Evolutionary conservation across 1,140 invertebrate genomes (phyloP), one percentile per base, ranked within the genome.

Genomic region (Sinonovacula constricta): DNA sequence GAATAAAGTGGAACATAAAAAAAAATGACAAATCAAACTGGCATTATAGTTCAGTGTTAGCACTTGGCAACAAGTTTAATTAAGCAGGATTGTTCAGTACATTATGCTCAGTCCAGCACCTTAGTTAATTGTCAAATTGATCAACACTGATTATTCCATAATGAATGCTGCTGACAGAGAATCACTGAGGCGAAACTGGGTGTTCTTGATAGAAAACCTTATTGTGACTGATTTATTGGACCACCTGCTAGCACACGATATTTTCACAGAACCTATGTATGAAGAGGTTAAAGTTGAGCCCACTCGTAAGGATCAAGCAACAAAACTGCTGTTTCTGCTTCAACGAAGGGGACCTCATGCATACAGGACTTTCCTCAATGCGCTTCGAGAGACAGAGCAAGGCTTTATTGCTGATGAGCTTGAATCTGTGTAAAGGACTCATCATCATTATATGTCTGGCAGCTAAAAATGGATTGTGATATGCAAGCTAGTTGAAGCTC

Each of bases 281-380:
- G 75, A 78, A 33, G 45, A 70, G 59, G 54, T 78, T 28, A 69
- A 63, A 30, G 75, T 57, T 22, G 56, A 78, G 30, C 39, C 1
- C 4, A 78, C 75, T 12, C 69, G 26, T 28, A 69, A 70, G 24
- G 75, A 78, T n/a, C 22, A 70, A 51, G 31, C 67, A 14, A 24
- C 66, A 26, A 22, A 62, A 28, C 70, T 78, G 18, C 51, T 78
- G 24, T 63, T 62, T 14, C 69, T 68, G 33, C 59, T 78, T 18
- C 75, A 62, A 33, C 60, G 75, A 22, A 69, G 75, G 36, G 75
- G 75, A 28, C 75, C 75, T 28, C 36, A 54, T 5, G 75, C 75
- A 10, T 78, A 69, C 24, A 57, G 34, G 1, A 69, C 62, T 5
- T 78, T 78, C 28, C 24, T 78, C 15, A 15, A 0, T 51, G 75